These are phyloP conservation scores for Mechanitis mazaeus DNA, from an alignment of 2,888 invertebrate species.

Conservation along the genomic window DNA sequence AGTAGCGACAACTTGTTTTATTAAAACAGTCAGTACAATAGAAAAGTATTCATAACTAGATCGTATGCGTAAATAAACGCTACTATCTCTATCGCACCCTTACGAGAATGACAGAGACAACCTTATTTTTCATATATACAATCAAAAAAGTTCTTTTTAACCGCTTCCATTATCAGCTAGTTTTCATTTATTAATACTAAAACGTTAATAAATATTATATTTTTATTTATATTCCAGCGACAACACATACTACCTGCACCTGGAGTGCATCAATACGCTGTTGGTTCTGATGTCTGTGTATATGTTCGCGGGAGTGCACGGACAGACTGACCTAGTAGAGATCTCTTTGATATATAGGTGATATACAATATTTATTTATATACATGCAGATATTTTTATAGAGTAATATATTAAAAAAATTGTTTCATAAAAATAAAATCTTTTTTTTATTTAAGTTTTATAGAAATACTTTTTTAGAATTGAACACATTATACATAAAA, in stretches of 20 bases:
- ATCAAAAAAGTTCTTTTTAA: too few species aligned
- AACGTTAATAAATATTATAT: background rate
- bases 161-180: background rate
- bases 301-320: constrained; percentile 83
- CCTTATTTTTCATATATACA: too few species aligned
- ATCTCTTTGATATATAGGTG: constrained; percentile 83
- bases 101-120: too few species aligned
- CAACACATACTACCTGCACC: constrained; percentile 88
- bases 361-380: constrained; percentile 14
- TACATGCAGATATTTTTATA: background rate
- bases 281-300: constrained; percentile 93
- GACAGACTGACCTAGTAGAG: constrained; percentile 70
- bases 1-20: too few species aligned
- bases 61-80: too few species aligned
- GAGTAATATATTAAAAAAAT: background rate
- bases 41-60: too few species aligned
- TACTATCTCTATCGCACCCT: background rate
- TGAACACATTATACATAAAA: too few species aligned
- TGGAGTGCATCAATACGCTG: constrained; percentile 92
- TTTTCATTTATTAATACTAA: background rate
- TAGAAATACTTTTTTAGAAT: background rate
- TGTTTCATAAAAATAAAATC: background rate
- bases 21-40: too few species aligned
- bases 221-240: constrained; percentile 72
- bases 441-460: background rate